Evolutionary conservation across 1,140 invertebrate genomes (phyloP).

Genomic region (Drosophila lowei): DNA sequence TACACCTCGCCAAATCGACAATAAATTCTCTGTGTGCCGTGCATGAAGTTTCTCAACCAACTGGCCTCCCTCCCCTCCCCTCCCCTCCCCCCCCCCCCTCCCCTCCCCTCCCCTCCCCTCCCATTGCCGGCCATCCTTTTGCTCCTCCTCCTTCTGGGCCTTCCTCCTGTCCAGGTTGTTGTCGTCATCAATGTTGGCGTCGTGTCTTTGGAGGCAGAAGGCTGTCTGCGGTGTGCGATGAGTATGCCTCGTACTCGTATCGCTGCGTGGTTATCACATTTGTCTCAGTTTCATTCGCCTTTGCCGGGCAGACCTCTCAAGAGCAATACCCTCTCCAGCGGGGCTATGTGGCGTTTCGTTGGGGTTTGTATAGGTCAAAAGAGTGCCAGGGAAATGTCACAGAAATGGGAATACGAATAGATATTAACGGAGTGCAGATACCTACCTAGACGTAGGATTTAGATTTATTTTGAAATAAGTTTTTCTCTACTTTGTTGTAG

Average conservation of each 20-base stretch:
- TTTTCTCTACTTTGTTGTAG: too few species aligned
- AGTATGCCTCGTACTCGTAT: slow-evolving; percentile 50
- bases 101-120: background rate
- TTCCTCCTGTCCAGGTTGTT: slow-evolving; percentile 4
- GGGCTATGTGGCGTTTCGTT: background rate
- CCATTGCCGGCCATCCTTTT: background rate
- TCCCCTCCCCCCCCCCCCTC: background rate
- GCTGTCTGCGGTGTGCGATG: slow-evolving; percentile 17
- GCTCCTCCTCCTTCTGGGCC: slow-evolving; percentile 5
- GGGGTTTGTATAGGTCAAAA: background rate
- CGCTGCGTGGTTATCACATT: slow-evolving; percentile 80
- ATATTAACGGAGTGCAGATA: too few species aligned
- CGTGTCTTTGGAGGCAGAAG: slow-evolving; percentile 48
- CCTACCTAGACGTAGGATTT: too few species aligned
- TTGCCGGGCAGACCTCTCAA: slow-evolving; percentile 31
- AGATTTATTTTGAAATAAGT: too few species aligned
- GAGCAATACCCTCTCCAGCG: slow-evolving; percentile 15
- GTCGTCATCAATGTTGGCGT: slow-evolving; percentile 40
- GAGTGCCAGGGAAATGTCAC: too few species aligned
- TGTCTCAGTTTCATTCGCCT: slow-evolving; percentile 67
- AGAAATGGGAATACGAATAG: too few species aligned
- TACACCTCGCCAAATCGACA: slow-evolving; percentile 82
- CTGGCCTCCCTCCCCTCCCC: background rate
- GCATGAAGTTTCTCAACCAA: slow-evolving; percentile 52
- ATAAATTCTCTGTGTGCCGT: slow-evolving; percentile 78